Base-by-base conservation (phyloP, 2,888 invertebrate genomes). In the Anarsia innoxiella region DNA sequence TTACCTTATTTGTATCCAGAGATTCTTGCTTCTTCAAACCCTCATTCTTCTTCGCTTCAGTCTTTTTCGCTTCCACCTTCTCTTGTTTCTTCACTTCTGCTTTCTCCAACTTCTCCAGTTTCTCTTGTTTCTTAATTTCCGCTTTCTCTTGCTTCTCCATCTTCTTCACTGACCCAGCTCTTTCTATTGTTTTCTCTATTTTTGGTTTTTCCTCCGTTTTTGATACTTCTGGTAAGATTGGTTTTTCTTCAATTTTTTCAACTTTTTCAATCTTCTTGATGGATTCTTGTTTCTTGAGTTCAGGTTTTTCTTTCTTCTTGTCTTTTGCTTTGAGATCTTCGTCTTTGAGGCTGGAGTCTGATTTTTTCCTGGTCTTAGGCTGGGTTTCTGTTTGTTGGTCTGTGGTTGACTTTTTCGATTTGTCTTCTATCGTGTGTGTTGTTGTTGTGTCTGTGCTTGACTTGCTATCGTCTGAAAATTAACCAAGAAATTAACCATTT, bases 271-370 rank as follows among this genome's bases (percentile, higher is more conserved):
- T 55, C 39, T 65, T 70, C 45, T 71, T 65, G 8, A 72, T 40
- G 0, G 75, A 71, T 26, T 73, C 73, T 19, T 59, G 70, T 26
- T 73, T 78, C 43, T 69, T 73, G 4, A 68, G 12, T 39, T 72
- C 69, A 0, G 66, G 66, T 42, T 70, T 71, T 8, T 69, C 69
- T 37, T 53, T 47, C 11, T 48, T 58, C 35, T 69, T 70, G 1
- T 67, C 69, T 46, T 71, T 75, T 1, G 44, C 28, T 54, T 75
- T 79, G 1, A 51, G 12, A 8, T 79, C 78, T 41, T 84, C 83
- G 2, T 83, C 83, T 52, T 80, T 82, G 26, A 78, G 55, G 37
- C 78, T 77, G 1, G 82, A 69, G 51, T 84, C 83, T 0, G 82
- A 78, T 42, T 80, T 83, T 53, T 82, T 82, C 15, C 80, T 59